Evolutionary conservation across 23 tunicate species (phyloP).

Genomic region (Ascidia mentula): DNA sequence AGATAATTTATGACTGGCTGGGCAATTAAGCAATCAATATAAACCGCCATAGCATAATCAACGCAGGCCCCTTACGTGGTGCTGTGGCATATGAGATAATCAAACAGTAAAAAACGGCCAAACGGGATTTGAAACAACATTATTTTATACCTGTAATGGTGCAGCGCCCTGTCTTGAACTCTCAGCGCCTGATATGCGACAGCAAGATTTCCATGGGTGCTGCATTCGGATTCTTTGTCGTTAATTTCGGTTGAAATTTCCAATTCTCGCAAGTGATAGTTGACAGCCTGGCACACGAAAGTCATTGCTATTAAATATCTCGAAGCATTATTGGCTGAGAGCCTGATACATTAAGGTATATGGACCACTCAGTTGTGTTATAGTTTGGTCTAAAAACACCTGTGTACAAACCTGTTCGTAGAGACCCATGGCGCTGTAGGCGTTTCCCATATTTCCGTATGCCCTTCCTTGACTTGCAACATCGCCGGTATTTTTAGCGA

Average conservation of each 20-base stretch:
- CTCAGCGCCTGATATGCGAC: conserved; percentile 72
- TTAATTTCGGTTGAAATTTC: conserved; percentile 48
- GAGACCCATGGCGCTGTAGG: conserved; percentile 82
- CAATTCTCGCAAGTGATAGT: conserved; percentile 60
- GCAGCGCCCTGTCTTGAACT: conserved; percentile 39
- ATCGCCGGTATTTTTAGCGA: conserved; percentile 37
- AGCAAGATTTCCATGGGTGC: conserved; percentile 79
- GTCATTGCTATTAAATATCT: neutral
- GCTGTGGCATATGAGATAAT: no score
- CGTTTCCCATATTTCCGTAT: conserved; percentile 77
- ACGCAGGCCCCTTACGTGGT: no score
- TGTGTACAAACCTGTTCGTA: conserved; percentile 46
- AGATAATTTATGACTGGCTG: no score
- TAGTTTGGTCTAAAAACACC: neutral
- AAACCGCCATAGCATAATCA: no score
- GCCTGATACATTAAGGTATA: neutral
- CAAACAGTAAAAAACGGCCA: no score
- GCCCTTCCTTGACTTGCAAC: conserved; percentile 76
- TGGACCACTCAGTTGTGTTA: neutral
- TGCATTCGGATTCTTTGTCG: conserved; percentile 70
- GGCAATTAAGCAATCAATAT: no score
- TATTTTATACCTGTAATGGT: conserved; percentile 83
- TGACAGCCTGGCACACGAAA: conserved; percentile 51
- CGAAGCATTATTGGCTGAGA: no score
- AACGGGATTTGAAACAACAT: no score